Evolutionary conservation across 1,140 invertebrate species (phyloP).

Genomic region (Saccostrea cuccullata): DNA sequence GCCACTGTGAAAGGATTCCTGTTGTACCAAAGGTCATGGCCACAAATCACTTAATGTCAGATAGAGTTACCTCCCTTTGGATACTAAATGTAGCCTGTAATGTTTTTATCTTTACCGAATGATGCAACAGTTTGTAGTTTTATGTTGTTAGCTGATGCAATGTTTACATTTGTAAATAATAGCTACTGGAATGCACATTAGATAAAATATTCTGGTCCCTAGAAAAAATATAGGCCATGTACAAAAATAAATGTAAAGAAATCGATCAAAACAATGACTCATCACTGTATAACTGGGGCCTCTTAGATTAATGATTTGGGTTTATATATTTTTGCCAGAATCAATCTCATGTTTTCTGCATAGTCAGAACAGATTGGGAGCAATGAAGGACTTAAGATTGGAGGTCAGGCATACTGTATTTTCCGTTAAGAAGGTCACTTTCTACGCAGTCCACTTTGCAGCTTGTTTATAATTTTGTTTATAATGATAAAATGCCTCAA

Average conservation of each 20-base stretch:
- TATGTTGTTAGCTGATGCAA: constrained; percentile 26
- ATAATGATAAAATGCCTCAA: not conserved
- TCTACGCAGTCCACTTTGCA: not conserved
- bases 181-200: not conserved
- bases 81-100: not conserved
- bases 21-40: constrained; percentile 1
- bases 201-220: not conserved
- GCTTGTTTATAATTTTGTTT: not conserved
- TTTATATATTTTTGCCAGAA: constrained; percentile 9
- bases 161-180: constrained; percentile 6
- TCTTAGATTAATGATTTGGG: constrained; percentile 6
- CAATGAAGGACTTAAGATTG: no score
- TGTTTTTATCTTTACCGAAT: not conserved
- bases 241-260: not conserved
- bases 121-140: not conserved
- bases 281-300: not conserved
- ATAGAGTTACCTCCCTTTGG: constrained; percentile 7
- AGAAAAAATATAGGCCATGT: not conserved
- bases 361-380: no score
- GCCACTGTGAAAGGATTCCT: not conserved
- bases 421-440: no score
- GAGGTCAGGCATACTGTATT: no score
- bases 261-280: not conserved
- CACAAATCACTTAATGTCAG: not conserved
- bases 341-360: not conserved